Evolutionary conservation across 2,113 vertebrate species (phyloP).

Genomic region (Tenrec ecaudatus): DNA sequence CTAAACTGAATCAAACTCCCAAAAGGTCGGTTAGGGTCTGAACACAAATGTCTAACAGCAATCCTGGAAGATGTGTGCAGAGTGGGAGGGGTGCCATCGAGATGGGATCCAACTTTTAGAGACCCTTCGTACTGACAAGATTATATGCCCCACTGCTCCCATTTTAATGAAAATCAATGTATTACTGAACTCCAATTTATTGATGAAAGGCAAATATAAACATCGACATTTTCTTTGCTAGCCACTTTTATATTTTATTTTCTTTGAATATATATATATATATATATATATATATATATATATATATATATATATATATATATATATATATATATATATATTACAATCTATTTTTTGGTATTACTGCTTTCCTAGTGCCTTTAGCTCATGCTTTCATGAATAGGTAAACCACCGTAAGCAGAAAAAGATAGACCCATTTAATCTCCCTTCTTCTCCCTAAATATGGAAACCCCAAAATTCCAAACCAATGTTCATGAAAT

Average conservation of each 20-base stretch:
- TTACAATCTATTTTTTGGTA: neutral
- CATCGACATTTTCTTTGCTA: neutral
- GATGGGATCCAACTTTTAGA: neutral
- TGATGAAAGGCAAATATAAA: neutral
- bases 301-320: neutral
- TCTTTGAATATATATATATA: conserved; percentile 7
- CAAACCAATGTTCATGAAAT: neutral
- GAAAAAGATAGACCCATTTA: neutral
- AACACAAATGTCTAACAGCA: neutral
- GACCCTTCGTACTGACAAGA: neutral
- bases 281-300: neutral
- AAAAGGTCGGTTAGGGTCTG: neutral
- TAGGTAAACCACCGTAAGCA: neutral
- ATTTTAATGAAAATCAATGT: neutral
- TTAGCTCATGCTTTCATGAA: neutral
- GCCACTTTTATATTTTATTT: neutral
- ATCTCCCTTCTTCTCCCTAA: neutral
- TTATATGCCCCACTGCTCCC: neutral
- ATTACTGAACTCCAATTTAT: neutral
- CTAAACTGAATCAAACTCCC: neutral
- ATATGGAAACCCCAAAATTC: neutral
- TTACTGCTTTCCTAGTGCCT: neutral
- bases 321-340: neutral
- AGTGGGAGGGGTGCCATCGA: neutral
- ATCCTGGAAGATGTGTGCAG: neutral